These are phyloP conservation scores for Pegoplata infirma DNA, from an alignment of 2,888 invertebrate species.

Conservation along the genomic window DNA sequence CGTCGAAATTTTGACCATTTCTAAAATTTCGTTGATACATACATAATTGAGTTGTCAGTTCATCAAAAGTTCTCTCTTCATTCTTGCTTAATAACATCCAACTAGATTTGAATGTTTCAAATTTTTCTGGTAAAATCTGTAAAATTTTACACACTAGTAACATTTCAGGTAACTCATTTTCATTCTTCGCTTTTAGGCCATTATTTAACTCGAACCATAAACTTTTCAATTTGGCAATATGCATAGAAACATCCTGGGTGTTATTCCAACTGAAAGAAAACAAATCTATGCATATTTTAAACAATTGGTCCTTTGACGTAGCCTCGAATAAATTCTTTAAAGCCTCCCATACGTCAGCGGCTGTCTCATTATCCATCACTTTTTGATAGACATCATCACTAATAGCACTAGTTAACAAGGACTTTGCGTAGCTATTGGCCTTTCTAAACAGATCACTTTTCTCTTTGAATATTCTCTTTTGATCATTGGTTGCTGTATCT, in stretches of 20 bases:
- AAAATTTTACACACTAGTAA: conserved; percentile 66
- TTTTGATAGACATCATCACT: conserved; percentile 71
- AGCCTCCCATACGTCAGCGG: conserved; percentile 68
- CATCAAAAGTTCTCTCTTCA: conserved; percentile 50
- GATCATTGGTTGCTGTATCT: conserved; percentile 49
- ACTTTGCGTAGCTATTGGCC: conserved; percentile 72
- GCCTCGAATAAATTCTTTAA: conserved; percentile 67
- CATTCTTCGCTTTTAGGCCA: conserved; percentile 63
- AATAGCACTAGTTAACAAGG: conserved; percentile 69
- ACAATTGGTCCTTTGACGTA: conserved; percentile 70
- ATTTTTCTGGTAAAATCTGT: conserved; percentile 62
- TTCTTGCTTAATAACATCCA: conserved; percentile 68
- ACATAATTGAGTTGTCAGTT: conserved; percentile 38
- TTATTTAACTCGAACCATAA: conserved; percentile 68
- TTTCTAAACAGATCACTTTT: conserved; percentile 66
- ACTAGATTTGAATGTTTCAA: conserved; percentile 64
- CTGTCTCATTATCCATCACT: conserved; percentile 71
- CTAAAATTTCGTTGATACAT: conserved; percentile 36
- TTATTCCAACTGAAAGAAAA: conserved; percentile 69
- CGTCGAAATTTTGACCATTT: neutral
- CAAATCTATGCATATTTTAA: conserved; percentile 69
- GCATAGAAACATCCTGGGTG: conserved; percentile 68
- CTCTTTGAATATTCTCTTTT: conserved; percentile 55
- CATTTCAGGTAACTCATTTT: conserved; percentile 64
- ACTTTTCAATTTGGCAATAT: conserved; percentile 64